Percentiles rank a stretch among this genome's conserved stretches.
Evolutionary conservation across 2,797 vertebrate genomes (phyloP).

Genomic region (Amniataba percoides): DNA sequence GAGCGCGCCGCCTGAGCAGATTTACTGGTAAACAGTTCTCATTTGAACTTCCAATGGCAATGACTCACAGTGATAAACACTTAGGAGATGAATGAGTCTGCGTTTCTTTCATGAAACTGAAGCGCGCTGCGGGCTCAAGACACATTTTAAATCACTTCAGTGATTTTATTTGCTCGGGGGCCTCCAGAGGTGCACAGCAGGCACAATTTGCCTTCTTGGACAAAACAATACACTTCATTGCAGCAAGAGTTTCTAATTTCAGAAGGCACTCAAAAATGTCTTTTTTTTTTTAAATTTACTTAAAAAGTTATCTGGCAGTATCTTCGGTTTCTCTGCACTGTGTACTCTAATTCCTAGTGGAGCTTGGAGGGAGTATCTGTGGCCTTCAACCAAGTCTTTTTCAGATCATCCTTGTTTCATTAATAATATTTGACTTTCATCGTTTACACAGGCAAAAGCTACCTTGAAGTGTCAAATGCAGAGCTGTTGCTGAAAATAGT

Average conservation of each 20-base stretch:
- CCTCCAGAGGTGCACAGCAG: slow-evolving; percentile 31
- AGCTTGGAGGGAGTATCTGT: neutral
- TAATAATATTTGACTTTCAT: slow-evolving; percentile 17
- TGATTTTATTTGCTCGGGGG: slow-evolving; percentile 35
- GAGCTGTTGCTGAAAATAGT: slow-evolving; percentile 11
- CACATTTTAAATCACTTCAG: slow-evolving; percentile 53
- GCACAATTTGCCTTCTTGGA: slow-evolving; percentile 3
- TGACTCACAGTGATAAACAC: slow-evolving; percentile 49
- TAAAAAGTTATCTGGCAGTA: slow-evolving; percentile 2
- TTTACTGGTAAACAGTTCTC: slow-evolving; percentile 47
- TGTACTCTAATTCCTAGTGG: slow-evolving; percentile 8
- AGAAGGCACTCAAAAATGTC: slow-evolving; percentile 10
- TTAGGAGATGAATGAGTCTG: slow-evolving; percentile 52
- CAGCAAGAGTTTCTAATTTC: slow-evolving; percentile 13
- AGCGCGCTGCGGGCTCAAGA: slow-evolving; percentile 48
- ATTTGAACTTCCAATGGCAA: slow-evolving; percentile 45
- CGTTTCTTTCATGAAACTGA: slow-evolving; percentile 47
- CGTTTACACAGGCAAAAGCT: neutral
- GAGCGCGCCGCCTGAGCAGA: slow-evolving; percentile 1
- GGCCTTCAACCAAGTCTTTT: slow-evolving; percentile 14
- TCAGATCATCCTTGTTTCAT: slow-evolving; percentile 22
- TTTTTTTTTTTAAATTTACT: neutral
- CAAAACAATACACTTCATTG: slow-evolving; percentile 4
- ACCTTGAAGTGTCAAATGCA: slow-evolving; percentile 8
- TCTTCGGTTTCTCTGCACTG: neutral